phyloP scores from a whole-genome alignment of 2,113 vertebrate genomes.

The Cyanoderma ruficeps region DNA sequence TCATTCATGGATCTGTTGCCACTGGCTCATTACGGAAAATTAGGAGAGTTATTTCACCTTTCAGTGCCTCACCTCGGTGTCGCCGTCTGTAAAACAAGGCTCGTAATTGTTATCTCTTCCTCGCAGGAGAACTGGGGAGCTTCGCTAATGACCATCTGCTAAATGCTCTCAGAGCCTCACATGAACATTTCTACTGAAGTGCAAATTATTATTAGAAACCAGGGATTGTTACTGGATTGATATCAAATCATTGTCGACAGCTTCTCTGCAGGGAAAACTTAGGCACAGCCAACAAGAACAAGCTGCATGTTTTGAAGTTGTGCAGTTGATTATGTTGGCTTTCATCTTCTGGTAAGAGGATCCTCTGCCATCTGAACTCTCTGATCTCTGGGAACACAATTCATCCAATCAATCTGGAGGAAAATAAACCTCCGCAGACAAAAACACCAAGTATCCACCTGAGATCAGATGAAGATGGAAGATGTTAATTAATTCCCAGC shows the following conservation, averaged over 20 bases:
- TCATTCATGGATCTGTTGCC: conserved; percentile 63
- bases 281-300: conserved; percentile 68
- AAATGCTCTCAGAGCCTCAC: conserved; percentile 63
- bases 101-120: conserved; percentile 64
- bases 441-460: conserved; percentile 63
- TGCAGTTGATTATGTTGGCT: conserved; percentile 73
- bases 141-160: conserved; percentile 55
- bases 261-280: conserved; percentile 71
- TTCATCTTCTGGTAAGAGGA: conserved; percentile 70
- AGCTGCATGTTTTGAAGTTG: conserved; percentile 70
- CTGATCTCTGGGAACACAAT: conserved; percentile 66
- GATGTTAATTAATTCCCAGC: conserved; percentile 31
- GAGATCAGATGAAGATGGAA: conserved; percentile 41
- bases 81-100: conserved; percentile 61
- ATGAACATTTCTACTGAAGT: conserved; percentile 64
- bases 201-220: conserved; percentile 72
- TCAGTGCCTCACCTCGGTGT: conserved; percentile 56
- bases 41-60: conserved; percentile 54
- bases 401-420: conserved; percentile 60
- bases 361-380: conserved; percentile 69
- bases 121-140: conserved; percentile 56
- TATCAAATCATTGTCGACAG: conserved; percentile 71
- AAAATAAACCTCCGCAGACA: conserved; percentile 63
- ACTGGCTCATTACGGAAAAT: conserved; percentile 42
- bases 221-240: conserved; percentile 70